Evolutionary conservation across 2,113 vertebrate species (phyloP), one percentile per base, ranked within the genome.

Genomic region (Propithecus coquereli): DNA sequence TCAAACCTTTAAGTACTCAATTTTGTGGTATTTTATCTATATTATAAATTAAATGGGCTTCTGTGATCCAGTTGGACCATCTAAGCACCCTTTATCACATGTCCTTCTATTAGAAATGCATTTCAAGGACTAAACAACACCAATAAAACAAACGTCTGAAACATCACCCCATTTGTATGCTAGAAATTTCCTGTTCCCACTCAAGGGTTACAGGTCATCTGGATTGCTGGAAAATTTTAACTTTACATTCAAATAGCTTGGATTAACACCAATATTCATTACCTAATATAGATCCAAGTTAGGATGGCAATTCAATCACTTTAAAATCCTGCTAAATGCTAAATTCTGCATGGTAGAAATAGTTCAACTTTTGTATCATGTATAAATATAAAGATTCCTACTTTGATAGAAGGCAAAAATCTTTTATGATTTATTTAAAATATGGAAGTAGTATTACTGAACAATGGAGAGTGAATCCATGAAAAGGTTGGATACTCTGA

Each of bases 301-400:
- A 96, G 70, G 80, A 93, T 93, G 94, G 87, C 66, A 94, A 90
- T 92, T 94, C 90, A 47, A 68, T 96, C 87, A 93, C 59, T 85
- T 96, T 96, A 96, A 95, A 97, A 90, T 97, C 81, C 54, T 92
- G 80, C 82, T 97, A 97, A 95, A 91, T 84, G 74, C 87, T 97
- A 97, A 95, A 90, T 97, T 97, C 96, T 97, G 96, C 85, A 96
- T 54, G 94, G 87, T 96, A 97, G 96, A 97, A 97, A 96, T 97
- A 96, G 96, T 95, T 98, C 17, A 27, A 97, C 95, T 98, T 97
- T 96, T 95, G 65, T 94, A 96, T 97, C 90, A 89, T 92, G 92
- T 97, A 97, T 92, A 97, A 97, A 97, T 97, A 98, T 97, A 98
- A 97, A 97, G 87, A 95, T 91, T 95, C 88, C 94, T 95, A 97